Percentiles rank a stretch among this genome's conserved stretches.
phyloP scores from a whole-genome alignment of 2,113 vertebrate species.

The Nestor notabilis region DNA sequence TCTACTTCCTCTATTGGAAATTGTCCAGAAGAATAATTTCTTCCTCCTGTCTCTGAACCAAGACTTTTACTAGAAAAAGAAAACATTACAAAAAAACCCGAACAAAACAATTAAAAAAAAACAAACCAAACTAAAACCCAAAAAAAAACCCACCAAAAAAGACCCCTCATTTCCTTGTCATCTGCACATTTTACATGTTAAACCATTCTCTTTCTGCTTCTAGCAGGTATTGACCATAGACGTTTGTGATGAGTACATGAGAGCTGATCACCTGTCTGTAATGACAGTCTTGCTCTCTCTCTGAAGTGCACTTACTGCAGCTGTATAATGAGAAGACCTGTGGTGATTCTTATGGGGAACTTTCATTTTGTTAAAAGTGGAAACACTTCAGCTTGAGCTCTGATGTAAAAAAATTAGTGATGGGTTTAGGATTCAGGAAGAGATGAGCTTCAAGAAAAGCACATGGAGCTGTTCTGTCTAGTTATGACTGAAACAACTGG shows the following conservation, averaged over 20 bases:
- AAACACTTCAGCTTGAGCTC: background rate
- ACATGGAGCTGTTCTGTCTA: background rate
- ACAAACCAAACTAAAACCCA: no score
- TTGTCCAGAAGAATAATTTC: background rate
- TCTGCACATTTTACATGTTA: background rate
- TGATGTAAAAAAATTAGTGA: background rate
- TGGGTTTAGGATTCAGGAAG: background rate
- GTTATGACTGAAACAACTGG: background rate
- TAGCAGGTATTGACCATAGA: fast-evolving
- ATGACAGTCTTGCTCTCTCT: background rate
- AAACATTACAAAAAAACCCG: background rate
- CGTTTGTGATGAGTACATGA: background rate
- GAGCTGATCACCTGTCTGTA: background rate
- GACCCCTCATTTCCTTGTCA: background rate
- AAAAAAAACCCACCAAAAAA: background rate
- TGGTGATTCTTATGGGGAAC: background rate
- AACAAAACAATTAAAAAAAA: background rate
- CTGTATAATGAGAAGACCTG: background rate
- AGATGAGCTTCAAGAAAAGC: background rate
- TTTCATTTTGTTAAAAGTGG: background rate
- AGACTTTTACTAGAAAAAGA: background rate
- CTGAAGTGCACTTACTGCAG: background rate
- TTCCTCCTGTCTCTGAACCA: background rate
- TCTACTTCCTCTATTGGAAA: background rate
- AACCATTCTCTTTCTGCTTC: background rate